These are phyloP conservation scores for Tipula helvola DNA, from an alignment of 2,888 invertebrate genomes.

Conservation along the genomic window DNA sequence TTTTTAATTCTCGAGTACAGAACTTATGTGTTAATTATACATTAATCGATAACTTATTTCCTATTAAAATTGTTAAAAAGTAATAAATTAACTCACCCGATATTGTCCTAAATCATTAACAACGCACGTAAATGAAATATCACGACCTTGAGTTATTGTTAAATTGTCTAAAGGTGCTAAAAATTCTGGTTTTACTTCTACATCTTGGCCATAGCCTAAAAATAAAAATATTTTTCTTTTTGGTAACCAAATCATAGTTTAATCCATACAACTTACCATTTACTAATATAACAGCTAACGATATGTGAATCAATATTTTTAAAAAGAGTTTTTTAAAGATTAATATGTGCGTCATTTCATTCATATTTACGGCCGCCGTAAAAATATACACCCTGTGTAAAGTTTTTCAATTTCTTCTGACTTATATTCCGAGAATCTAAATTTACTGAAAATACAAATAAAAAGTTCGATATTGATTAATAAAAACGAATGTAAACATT, in stretches of 20 bases:
- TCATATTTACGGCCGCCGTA: neutral
- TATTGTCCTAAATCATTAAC: slow-evolving; percentile 80
- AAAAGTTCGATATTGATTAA: neutral
- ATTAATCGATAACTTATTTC: too few relatives aligned
- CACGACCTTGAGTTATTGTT: slow-evolving; percentile 76
- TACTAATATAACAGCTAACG: slow-evolving; percentile 16
- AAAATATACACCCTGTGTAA: neutral
- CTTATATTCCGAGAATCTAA: neutral
- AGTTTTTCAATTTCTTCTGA: neutral
- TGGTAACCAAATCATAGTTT: neutral
- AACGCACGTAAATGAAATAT: slow-evolving; percentile 79
- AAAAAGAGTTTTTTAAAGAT: slow-evolving; percentile 14
- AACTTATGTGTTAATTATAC: too few relatives aligned
- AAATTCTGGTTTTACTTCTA: slow-evolving; percentile 64
- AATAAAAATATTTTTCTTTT: slow-evolving; percentile 16
- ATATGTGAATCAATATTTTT: slow-evolving; percentile 17
- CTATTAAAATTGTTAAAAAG: too few relatives aligned
- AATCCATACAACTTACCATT: slow-evolving; percentile 22
- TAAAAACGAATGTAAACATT: too few relatives aligned
- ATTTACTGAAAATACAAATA: neutral
- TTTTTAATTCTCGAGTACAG: too few relatives aligned
- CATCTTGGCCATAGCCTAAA: slow-evolving; percentile 57
- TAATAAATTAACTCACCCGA: slow-evolving; percentile 47
- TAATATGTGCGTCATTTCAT: slow-evolving; percentile 8
- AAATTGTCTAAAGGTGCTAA: slow-evolving; percentile 73